Base-by-base conservation (phyloP, 2,797 vertebrate genomes). In the Coendou prehensilis region DNA sequence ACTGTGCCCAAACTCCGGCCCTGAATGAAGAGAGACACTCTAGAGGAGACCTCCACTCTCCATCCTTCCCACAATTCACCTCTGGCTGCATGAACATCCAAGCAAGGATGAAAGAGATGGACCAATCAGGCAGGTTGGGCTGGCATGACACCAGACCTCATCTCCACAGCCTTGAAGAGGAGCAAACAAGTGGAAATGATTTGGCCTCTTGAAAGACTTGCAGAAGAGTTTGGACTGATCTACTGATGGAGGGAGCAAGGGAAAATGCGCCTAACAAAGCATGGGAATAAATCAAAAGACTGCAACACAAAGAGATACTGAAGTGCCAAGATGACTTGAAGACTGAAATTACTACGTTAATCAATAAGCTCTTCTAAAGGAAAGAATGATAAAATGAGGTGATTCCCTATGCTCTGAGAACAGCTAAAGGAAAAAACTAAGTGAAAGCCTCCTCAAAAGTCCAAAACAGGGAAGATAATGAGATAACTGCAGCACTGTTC, bases 201-300 rank as follows among this genome's bases (percentile, higher is more conserved):
- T 88, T 87, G 75, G 41, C 71, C 54, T 87, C 86, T 67, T 47
- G 14, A 75, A 84, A 89, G 41, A 18, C 64, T 95, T 92, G 50
- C 17, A 87, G 75, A 80, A 93, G 82, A 83, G 41, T 83, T 89
- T 50, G 64, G 73, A 84, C 86, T 78, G 28, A 80, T 93, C 73
- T 50, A 33, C 22, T 54, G 75, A 96, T 64, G 37, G 80, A 78
- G 54, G 8, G 30, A 93, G 10, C 73, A 56, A 82, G 71, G 73
- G 45, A 67, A 87, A 93, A 88, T 61, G 50, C 30, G 63, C 80
- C 41, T 91, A 59, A 81, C 56, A 86, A 81, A 96, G 59, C 17
- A 22, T 90, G 33, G 26, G 73, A 37, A 96, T 95, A 93, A 96
- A 97, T 97, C 96, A 96, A 78, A 69, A 79, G 85, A 30, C 81